These are phyloP conservation scores for Ameiurus melas DNA, from an alignment of 2,113 vertebrate species.

Conservation along the genomic window DNA sequence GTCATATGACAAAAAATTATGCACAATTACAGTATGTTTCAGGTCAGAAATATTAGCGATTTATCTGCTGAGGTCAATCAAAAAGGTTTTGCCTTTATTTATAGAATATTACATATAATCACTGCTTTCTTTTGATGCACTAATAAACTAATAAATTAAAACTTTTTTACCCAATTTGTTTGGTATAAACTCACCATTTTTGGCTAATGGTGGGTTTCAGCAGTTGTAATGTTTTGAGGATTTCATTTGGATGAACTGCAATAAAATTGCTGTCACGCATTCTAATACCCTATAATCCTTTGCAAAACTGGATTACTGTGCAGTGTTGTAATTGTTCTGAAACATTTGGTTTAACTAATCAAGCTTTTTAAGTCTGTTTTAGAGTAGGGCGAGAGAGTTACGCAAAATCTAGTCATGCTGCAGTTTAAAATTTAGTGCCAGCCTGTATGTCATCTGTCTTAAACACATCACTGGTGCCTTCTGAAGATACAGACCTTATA, in stretches of 20 bases:
- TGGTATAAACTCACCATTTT: not conserved
- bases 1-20: not conserved
- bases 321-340: not conserved
- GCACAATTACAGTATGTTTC: not conserved
- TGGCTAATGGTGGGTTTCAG: not conserved
- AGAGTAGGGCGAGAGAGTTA: not conserved
- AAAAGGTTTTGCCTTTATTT: not conserved
- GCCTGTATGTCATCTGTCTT: constrained; percentile 81
- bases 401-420: not conserved
- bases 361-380: not conserved
- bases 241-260: not conserved
- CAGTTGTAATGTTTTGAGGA: not conserved
- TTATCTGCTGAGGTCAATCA: not conserved
- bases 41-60: not conserved
- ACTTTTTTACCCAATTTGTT: not conserved
- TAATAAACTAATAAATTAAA: not conserved
- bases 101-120: not conserved
- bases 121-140: not conserved
- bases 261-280: not conserved
- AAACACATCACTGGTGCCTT: constrained; percentile 76
- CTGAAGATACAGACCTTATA: constrained; percentile 75
- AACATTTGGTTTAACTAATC: not conserved
- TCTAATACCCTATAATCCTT: not conserved
- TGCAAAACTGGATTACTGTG: not conserved
- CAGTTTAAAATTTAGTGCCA: constrained; percentile 78